A percentile compares a stretch with the other conserved stretches of the same genome.
These are phyloP conservation scores for Zingel zingel DNA, from an alignment of 2,113 vertebrate species.

Conservation along the genomic window DNA sequence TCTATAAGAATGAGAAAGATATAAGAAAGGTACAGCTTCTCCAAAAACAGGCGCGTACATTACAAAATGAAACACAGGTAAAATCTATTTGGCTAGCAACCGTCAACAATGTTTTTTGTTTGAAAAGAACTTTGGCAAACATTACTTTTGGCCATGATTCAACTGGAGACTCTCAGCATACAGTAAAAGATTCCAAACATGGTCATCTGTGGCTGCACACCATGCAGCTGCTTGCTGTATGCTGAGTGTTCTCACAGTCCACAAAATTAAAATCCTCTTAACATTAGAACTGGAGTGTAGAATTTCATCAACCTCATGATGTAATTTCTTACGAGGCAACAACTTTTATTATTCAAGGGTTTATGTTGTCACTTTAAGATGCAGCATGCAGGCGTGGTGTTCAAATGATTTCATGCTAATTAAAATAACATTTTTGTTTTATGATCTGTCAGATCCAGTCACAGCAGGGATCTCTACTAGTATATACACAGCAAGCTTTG, in stretches of 20 bases:
- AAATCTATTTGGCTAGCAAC: neutral
- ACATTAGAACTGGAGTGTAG: neutral
- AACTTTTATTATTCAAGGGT: neutral
- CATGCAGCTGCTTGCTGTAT: conserved; percentile 1
- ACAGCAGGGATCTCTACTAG: conserved; percentile 16
- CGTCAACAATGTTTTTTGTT: neutral
- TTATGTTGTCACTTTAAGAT: conserved; percentile 10
- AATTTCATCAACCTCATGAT: conserved; percentile 4
- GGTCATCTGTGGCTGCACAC: neutral
- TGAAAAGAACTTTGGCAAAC: neutral
- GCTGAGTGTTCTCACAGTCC: conserved; percentile 6
- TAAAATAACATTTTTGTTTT: conserved; percentile 39
- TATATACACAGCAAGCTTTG: conserved; percentile 46
- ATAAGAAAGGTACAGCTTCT: neutral
- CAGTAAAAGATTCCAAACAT: conserved; percentile 15
- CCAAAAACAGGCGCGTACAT: neutral
- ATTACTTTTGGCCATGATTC: neutral
- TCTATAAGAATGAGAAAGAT: no score
- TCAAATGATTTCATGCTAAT: conserved; percentile 32
- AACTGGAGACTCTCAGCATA: neutral
- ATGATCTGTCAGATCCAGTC: conserved; percentile 57
- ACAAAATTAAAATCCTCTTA: conserved; percentile 25
- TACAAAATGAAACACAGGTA: neutral
- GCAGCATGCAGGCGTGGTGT: conserved; percentile 2
- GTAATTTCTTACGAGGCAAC: neutral